Percentiles rank a stretch among this genome's conserved stretches.
phyloP scores from a whole-genome alignment of 2,113 vertebrate genomes.

The Cinclus cinclus region DNA sequence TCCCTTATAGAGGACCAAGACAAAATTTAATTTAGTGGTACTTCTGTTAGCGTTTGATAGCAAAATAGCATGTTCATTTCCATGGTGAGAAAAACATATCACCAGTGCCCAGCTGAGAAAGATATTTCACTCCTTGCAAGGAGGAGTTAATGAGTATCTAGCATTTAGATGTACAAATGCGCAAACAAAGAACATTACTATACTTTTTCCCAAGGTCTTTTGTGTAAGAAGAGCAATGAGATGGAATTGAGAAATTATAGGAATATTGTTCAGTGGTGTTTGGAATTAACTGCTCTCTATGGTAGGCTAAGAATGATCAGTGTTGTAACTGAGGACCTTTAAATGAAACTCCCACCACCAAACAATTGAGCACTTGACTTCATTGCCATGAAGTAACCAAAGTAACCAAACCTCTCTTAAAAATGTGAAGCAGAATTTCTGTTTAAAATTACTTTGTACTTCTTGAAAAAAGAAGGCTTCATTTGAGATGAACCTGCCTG shows the following conservation, averaged over 20 bases:
- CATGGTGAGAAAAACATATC: background rate
- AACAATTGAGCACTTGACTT: background rate
- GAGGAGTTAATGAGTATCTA: slow-evolving; percentile 7
- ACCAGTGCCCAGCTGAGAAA: background rate
- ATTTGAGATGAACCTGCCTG: slow-evolving; percentile 5
- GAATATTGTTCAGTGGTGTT: background rate
- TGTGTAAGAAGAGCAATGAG: background rate
- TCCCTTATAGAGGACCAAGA: background rate
- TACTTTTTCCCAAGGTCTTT: slow-evolving; percentile 7
- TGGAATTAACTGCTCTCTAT: background rate
- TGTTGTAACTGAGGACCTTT: background rate
- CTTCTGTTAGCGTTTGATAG: background rate
- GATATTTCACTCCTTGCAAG: background rate
- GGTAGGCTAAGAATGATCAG: slow-evolving; percentile 16
- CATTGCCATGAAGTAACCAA: background rate
- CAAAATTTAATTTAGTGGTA: slow-evolving; percentile 1
- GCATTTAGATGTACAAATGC: background rate
- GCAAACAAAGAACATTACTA: background rate
- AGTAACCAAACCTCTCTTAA: slow-evolving; percentile 11
- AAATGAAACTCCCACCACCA: slow-evolving; percentile 25
- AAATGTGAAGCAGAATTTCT: slow-evolving; percentile 26
- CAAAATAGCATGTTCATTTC: background rate
- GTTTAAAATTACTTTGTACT: slow-evolving; percentile 28
- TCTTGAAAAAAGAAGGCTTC: slow-evolving; percentile 33
- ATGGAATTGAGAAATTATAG: slow-evolving; percentile 31